phyloP scores from a whole-genome alignment of 2,888 invertebrate genomes.

The Drosophila testacea region DNA sequence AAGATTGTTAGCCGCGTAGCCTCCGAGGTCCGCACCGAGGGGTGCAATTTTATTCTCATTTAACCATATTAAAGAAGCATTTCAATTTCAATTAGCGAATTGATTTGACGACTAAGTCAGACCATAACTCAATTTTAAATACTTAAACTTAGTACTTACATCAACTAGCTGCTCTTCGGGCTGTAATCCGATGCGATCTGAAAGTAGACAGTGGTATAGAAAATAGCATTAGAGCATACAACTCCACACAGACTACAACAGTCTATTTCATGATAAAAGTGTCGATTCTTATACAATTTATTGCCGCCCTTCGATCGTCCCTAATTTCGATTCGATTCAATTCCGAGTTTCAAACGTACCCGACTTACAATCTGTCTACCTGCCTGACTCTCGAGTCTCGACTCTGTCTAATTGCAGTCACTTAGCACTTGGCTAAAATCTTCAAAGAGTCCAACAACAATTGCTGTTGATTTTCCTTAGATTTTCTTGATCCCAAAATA shows the following conservation, averaged over 20 bases:
- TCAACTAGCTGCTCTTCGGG: slow-evolving; percentile 25
- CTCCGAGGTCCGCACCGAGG: slow-evolving; percentile 28
- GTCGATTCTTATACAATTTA: slow-evolving; percentile 81
- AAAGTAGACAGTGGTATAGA: slow-evolving; percentile 9
- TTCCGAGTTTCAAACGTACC: slow-evolving; percentile 33
- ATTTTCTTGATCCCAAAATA: slow-evolving; percentile 61
- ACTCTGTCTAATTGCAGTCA: slow-evolving; percentile 74
- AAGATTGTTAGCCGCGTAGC: slow-evolving; percentile 65
- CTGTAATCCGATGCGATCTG: slow-evolving; percentile 42
- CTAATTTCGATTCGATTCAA: slow-evolving; percentile 39
- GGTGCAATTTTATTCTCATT: slow-evolving; percentile 47
- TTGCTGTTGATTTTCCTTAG: slow-evolving; percentile 69
- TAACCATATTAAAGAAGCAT: slow-evolving; percentile 69
- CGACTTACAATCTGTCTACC: slow-evolving; percentile 45
- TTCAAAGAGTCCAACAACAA: slow-evolving; percentile 50
- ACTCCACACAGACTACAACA: not conserved
- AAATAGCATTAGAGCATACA: slow-evolving; percentile 24
- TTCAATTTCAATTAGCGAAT: slow-evolving; percentile 76
- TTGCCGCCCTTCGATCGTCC: slow-evolving; percentile 65
- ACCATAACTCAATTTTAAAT: slow-evolving; percentile 1
- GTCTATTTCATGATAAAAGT: slow-evolving; percentile 70
- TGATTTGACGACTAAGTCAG: slow-evolving; percentile 58
- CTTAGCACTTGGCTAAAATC: slow-evolving; percentile 68
- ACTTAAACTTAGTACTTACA: slow-evolving; percentile 39
- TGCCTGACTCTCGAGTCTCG: slow-evolving; percentile 22